These are phyloP conservation scores for Scarus forsteni DNA, from an alignment of 2,797 vertebrate species.

Conservation along the genomic window DNA sequence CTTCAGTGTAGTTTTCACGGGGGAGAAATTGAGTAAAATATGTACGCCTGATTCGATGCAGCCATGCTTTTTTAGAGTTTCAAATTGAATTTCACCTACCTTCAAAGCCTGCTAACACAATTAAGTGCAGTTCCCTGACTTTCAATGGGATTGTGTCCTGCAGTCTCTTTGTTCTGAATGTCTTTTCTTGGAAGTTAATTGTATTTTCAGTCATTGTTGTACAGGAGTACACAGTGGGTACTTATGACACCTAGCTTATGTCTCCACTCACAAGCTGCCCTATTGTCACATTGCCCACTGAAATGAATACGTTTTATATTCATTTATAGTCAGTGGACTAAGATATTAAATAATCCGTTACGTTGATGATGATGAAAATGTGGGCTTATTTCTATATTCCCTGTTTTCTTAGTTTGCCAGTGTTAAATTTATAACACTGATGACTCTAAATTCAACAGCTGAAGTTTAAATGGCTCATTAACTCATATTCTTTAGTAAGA, in stretches of 20 bases:
- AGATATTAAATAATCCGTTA: conserved; percentile 8
- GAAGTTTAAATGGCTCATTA: conserved; percentile 54
- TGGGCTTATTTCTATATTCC: conserved; percentile 26
- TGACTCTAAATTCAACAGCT: conserved; percentile 25
- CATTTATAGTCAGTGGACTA: conserved; percentile 27
- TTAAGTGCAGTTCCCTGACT: conserved; percentile 76
- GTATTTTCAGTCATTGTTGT: conserved; percentile 69
- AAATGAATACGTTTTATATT: conserved; percentile 56
- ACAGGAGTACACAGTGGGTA: conserved; percentile 64
- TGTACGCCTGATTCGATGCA: conserved; percentile 70
- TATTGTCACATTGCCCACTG: conserved; percentile 50
- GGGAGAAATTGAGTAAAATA: conserved; percentile 54
- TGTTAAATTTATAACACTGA: conserved; percentile 26
- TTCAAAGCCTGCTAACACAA: conserved; percentile 78
- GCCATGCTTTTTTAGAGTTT: conserved; percentile 72
- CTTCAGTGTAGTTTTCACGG: conserved; percentile 69
- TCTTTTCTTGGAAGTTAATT: conserved; percentile 81
- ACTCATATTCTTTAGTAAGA: conserved; percentile 49
- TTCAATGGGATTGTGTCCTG: conserved; percentile 72
- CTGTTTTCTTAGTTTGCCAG: conserved; percentile 24
- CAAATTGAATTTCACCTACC: conserved; percentile 78
- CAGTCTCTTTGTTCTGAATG: conserved; percentile 68
- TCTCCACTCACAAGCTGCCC: conserved; percentile 36
- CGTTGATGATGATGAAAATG: conserved; percentile 6
- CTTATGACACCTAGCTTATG: conserved; percentile 62